Evolutionary conservation across 2,888 invertebrate species (phyloP).

Genomic region (Zaprionus bogoriensis): DNA sequence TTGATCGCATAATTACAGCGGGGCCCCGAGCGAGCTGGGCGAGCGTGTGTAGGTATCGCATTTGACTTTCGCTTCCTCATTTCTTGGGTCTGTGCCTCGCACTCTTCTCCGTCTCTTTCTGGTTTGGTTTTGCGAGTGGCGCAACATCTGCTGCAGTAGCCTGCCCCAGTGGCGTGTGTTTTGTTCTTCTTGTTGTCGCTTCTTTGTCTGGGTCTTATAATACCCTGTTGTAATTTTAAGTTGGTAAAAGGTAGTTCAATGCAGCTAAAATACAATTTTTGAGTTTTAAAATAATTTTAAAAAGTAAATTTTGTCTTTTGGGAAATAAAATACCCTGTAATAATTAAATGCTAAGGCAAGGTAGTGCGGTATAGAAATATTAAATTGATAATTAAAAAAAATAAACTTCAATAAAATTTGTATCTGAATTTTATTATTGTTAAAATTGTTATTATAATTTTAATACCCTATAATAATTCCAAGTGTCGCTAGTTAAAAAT

Average conservation of each 20-base stretch:
- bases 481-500: no score
- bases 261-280: no score
- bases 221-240: conserved; percentile 9
- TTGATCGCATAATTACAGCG: conserved; percentile 52
- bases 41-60: conserved; percentile 14
- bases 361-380: no score
- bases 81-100: not conserved
- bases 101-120: not conserved
- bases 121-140: conserved; percentile 3
- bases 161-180: conserved; percentile 25
- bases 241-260: not conserved
- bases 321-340: no score
- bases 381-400: no score
- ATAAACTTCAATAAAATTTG: not conserved
- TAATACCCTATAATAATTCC: no score
- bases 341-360: no score
- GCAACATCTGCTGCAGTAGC: conserved; percentile 51
- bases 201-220: conserved; percentile 9
- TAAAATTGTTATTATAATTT: not conserved
- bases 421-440: not conserved
- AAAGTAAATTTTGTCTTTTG: no score
- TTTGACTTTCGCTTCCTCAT: conserved; percentile 34
- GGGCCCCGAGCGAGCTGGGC: conserved; percentile 8
- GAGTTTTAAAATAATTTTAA: no score
- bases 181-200: conserved; percentile 32